Base-by-base conservation (phyloP, 2,888 invertebrate species). In the Acleris literana region DNA sequence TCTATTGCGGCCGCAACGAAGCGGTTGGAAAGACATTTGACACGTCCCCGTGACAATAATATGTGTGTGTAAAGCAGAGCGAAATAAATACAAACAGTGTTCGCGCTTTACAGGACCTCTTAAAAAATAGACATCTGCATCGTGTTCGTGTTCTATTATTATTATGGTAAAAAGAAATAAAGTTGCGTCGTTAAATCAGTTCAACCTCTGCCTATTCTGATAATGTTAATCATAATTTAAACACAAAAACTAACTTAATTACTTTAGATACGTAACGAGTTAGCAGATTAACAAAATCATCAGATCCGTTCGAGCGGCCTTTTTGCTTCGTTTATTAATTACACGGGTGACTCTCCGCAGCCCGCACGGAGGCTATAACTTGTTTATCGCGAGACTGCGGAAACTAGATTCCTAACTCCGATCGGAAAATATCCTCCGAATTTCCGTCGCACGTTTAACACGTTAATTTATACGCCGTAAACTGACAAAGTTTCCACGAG, bases 11-110 rank as follows among this genome's bases (percentile, higher is more conserved):
- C 84, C 84, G 76, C 86, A 85, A 80, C 84, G 82, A 84, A 81
- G 82, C 85, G 82, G 79, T 80, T 78, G 80, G 79, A 79, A 83
- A 85, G 90, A 90, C 88, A 91, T 88, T 88, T 90, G 90, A 91
- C 90, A 90, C 87, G 85, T 87, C 81, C 79, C 80, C 81, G 79
- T 83, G 82, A 86, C 85, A 86, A 85, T 86, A 86, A 77, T 79
- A 85, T 84, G 85, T 80, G 80, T 80, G 77, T 80, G 82, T 82
- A 83, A 84, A 83, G 79, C 77, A 75, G 77, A 79, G 80, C 75
- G 74, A 79, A 82, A 81, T 82, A 80, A 73, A 78, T 75, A 75
- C 73, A 72, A 73, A 71, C 71, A 68, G 61, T 67, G 70, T 64
- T 68, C 69, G 52, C 17, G 53, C 29, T 51, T 57, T 57, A 57